Conservation (phyloP, 2,113 vertebrate species). For the Turnix velox region DNA sequence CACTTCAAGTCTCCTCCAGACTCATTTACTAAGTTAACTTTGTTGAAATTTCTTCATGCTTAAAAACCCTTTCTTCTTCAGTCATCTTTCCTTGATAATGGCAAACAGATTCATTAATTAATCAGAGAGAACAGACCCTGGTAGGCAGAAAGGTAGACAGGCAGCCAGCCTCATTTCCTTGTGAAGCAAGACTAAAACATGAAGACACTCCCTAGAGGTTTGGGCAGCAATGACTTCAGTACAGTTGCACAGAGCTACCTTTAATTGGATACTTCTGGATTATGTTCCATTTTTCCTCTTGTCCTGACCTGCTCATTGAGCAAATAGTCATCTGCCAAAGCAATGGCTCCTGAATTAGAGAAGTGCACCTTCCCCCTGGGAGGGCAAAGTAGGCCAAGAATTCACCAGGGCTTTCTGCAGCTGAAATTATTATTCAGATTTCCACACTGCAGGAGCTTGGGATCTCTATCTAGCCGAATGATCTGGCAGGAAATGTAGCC, state of each 20-base stretch:
- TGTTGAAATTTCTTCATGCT: neutral
- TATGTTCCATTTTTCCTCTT: constrained; percentile 33
- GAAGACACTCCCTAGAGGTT: neutral
- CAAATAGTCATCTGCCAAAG: constrained; percentile 59
- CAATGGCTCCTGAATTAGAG: constrained; percentile 45
- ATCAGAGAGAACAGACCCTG: neutral
- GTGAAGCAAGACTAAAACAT: constrained; percentile 39
- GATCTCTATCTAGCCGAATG: constrained; percentile 20
- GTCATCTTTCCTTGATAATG: neutral
- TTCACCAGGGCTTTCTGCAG: constrained; percentile 39
- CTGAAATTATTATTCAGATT: constrained; percentile 49
- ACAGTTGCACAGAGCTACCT: constrained; percentile 15
- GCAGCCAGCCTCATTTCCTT: constrained; percentile 46
- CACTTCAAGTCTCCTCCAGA: neutral
- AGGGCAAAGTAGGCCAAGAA: constrained; percentile 44
- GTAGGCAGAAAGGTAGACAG: constrained; percentile 22
- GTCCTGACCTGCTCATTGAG: constrained; percentile 46
- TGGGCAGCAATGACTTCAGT: constrained; percentile 26
- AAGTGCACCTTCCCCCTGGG: constrained; percentile 17
- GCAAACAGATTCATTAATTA: neutral
- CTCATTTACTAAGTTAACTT: neutral
- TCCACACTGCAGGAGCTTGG: constrained; percentile 11
- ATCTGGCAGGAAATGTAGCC: constrained; percentile 26
- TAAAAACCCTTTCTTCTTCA: neutral
- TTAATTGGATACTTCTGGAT: constrained; percentile 59